Evolutionary conservation across 2,888 invertebrate genomes (phyloP), one percentile per base, ranked within the genome.

Genomic region (Calameuta pallipes): DNA sequence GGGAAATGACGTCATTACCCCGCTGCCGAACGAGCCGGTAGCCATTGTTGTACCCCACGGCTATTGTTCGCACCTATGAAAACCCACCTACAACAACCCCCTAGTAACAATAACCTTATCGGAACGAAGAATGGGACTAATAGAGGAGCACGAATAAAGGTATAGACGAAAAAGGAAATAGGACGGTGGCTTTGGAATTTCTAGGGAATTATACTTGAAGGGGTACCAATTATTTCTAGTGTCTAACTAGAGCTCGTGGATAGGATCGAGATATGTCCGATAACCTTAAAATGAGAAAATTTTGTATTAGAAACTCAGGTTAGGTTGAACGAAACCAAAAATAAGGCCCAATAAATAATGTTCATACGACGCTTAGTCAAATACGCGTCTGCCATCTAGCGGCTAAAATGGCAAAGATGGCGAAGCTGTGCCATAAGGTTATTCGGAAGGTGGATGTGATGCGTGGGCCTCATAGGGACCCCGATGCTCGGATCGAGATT

Each of bases 1-100:
- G 84, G 86, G 85, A 89, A 89, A 89, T 88, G 85, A 87, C 88
- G 89, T 86, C 84, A 85, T 89, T 89, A 89, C 85, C 82, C 81
- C 80, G 82, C 87, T 85, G 85, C 87, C 87, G 85, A 84, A 84
- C 77, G 75, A 35, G 79, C 41, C 31, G 56, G 56, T 56, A 56
- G 56, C 56, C 56, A 56, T 56, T 56, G 56, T 56, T 56, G 56
- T 56, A 56, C 56, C 56, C 30, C 41, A 69, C 73, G 74, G 33
- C 33, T 34, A 71, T 74, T 73, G 75, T 78, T 37, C 75, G 77
- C 75, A 37, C 69, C n/a, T n/a, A 37, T 68, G 75, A 76, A 76
- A 74, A 73, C 71, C 30, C 75, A 76, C 30, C 75, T 56, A 56
- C 56, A 56, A 56, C 56, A 56, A 56, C 56, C 56, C 56, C 56